A percentile compares a stretch with the other conserved stretches of the same genome.
Evolutionary conservation across 2,113 vertebrate genomes (phyloP).

Genomic region (Microcebus murinus): DNA sequence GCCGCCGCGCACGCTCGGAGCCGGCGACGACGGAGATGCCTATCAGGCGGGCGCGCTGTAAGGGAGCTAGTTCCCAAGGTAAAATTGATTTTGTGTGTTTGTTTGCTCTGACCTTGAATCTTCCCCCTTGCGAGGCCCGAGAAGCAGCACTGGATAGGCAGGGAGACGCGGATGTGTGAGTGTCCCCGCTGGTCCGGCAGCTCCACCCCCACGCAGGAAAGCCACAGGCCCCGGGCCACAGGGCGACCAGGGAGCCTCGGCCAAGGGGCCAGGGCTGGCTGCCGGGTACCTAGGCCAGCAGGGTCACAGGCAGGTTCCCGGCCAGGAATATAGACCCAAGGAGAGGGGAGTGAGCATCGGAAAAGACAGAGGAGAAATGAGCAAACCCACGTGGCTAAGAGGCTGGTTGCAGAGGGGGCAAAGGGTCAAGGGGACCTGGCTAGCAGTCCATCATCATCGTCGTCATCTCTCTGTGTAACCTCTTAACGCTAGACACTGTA

Average conservation of each 20-base stretch:
- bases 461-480: not conserved
- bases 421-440: not conserved
- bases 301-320: not conserved
- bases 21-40: not conserved
- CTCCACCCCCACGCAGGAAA: rapidly evolving
- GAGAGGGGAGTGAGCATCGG: not conserved
- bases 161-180: not conserved
- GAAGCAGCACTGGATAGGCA: not conserved
- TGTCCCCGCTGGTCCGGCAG: rapidly evolving
- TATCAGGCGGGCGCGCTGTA: not conserved
- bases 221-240: not conserved
- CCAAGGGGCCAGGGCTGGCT: not conserved
- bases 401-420: rapidly evolving
- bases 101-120: constrained; percentile 73
- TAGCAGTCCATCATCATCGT: rapidly evolving
- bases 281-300: rapidly evolving
- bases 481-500: not conserved
- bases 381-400: not conserved
- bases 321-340: not conserved
- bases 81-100: constrained; percentile 60
- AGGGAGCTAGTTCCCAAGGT: constrained; percentile 45
- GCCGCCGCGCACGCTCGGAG: rapidly evolving
- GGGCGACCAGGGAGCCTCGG: not conserved
- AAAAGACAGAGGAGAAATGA: not conserved
- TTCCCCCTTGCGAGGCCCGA: not conserved